Evolutionary conservation across 1,140 invertebrate genomes (phyloP).

Genomic region (Philopotamus ludificatus): DNA sequence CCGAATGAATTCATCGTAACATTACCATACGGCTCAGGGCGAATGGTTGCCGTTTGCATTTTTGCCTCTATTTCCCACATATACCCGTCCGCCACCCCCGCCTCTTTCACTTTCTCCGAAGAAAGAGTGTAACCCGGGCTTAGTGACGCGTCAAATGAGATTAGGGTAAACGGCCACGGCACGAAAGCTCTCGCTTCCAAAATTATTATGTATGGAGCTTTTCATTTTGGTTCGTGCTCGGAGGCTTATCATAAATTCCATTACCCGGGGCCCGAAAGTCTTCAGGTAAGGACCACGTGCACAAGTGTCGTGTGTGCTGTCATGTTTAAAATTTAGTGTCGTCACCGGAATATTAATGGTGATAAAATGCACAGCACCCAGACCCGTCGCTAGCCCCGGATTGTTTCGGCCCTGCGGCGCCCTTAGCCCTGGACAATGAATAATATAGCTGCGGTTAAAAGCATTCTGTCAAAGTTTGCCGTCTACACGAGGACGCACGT

Average conservation of each 20-base stretch:
- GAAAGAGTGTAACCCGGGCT: too few species aligned
- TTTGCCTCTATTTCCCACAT: too few species aligned
- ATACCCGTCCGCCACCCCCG: too few species aligned
- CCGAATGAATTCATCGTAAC: too few species aligned
- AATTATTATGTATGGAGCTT: neutral
- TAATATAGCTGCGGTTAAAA: conserved; percentile 28
- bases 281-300: conserved; percentile 24
- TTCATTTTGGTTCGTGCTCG: conserved; percentile 20
- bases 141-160: neutral
- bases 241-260: conserved; percentile 42
- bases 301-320: conserved; percentile 29
- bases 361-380: conserved; percentile 38
- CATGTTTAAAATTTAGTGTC: conserved; percentile 34
- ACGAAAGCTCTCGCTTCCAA: neutral
- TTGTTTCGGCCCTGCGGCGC: conserved; percentile 11
- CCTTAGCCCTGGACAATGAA: conserved; percentile 20
- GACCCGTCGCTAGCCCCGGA: neutral
- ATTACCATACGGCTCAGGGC: too few species aligned
- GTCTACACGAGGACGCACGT: too few species aligned
- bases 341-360: conserved; percentile 39
- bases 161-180: neutral
- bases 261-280: conserved; percentile 31
- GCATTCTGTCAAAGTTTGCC: conserved; percentile 33
- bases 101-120: neutral
- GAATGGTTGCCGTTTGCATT: too few species aligned